phyloP scores from a whole-genome alignment of 2,888 invertebrate species.

The Conomelus anceps region DNA sequence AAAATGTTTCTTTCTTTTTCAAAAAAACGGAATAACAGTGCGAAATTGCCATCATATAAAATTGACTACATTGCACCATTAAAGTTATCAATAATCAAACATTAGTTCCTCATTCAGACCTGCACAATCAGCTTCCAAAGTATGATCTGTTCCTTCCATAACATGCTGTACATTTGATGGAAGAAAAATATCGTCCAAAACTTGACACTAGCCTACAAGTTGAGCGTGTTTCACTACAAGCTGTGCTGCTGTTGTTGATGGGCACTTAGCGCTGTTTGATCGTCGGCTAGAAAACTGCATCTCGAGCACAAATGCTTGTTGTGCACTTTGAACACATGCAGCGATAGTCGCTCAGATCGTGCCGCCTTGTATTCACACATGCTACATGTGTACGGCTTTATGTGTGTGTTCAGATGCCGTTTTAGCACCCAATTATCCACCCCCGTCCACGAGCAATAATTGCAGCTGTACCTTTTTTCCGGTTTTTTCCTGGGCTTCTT shows the following conservation, averaged over 20 bases:
- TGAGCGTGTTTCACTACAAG: too few species aligned
- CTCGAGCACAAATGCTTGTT: constrained; percentile 85
- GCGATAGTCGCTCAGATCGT: constrained; percentile 79
- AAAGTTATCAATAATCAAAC: too few species aligned
- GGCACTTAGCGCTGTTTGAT: constrained; percentile 66
- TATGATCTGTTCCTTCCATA: too few species aligned
- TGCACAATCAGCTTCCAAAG: too few species aligned
- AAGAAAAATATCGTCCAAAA: too few species aligned
- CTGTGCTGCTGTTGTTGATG: constrained; percentile 52
- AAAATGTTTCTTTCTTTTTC: too few species aligned
- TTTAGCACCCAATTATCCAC: constrained; percentile 92
- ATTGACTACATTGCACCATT: too few species aligned
- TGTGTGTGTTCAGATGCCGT: constrained; percentile 84
- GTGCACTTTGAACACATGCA: constrained; percentile 86
- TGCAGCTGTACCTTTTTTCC: constrained; percentile 73
- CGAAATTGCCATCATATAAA: too few species aligned
- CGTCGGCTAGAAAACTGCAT: constrained; percentile 81
- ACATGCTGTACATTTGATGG: too few species aligned
- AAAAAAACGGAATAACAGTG: too few species aligned
- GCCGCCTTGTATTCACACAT: constrained; percentile 92
- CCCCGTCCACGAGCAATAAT: constrained; percentile 87
- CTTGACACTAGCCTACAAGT: too few species aligned
- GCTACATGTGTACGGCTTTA: constrained; percentile 84
- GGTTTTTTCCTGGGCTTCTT: constrained; percentile 39
- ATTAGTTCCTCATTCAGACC: too few species aligned